Evolutionary conservation across 1,140 invertebrate genomes (phyloP).

Genomic region (Lordiphosa stackelbergi): DNA sequence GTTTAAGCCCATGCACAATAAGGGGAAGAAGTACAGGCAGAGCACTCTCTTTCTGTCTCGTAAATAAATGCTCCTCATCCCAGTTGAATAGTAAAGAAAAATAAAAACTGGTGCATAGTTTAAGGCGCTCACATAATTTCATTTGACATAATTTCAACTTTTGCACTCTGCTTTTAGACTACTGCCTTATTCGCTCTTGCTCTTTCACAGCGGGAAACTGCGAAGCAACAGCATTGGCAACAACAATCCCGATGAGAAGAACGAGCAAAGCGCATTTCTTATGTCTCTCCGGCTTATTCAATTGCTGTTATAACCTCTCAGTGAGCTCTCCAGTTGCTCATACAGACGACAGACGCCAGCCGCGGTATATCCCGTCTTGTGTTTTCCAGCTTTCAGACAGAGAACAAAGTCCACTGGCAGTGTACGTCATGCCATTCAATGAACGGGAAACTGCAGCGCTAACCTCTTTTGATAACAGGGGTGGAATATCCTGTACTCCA

Average conservation of each 20-base stretch:
- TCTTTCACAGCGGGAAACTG: slow-evolving; percentile 14
- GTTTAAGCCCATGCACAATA: slow-evolving; percentile 24
- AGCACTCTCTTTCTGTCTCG: background rate
- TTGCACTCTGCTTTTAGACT: slow-evolving; percentile 27
- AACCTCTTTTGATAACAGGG: too few relatives aligned
- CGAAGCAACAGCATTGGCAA: slow-evolving; percentile 9
- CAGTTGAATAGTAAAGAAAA: background rate
- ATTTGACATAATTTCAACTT: slow-evolving; percentile 35
- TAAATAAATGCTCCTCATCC: background rate
- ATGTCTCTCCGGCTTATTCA: slow-evolving; percentile 23
- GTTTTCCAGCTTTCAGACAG: too few relatives aligned
- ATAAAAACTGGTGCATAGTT: slow-evolving; percentile 22
- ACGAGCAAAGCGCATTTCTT: slow-evolving; percentile 17
- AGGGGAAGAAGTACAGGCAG: background rate
- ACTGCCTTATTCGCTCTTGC: background rate
- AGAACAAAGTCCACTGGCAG: too few relatives aligned
- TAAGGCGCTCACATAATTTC: slow-evolving; percentile 33
- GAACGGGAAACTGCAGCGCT: too few relatives aligned
- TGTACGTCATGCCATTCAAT: too few relatives aligned
- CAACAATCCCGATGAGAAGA: background rate
- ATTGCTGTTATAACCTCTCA: slow-evolving; percentile 40
- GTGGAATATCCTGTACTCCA: too few relatives aligned
- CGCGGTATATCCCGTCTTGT: background rate
- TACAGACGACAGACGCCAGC: background rate
- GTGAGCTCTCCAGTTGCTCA: slow-evolving; percentile 21